Evolutionary conservation across 2,888 invertebrate genomes (phyloP).

Genomic region (Tachystola acroxantha): DNA sequence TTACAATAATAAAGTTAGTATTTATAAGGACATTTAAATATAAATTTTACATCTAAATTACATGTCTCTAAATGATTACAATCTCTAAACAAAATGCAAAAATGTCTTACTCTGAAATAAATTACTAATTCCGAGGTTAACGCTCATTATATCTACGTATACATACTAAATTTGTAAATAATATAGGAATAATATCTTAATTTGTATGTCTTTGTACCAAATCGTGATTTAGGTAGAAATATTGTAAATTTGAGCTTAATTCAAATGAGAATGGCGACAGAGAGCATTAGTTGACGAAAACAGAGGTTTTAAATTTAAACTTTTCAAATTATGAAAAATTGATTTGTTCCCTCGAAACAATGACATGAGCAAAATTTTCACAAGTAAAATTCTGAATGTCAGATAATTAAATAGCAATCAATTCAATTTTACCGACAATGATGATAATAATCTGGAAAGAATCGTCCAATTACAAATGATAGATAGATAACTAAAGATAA

Average conservation of each 20-base stretch:
- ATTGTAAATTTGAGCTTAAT: constrained; percentile 44
- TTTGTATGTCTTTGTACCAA: constrained; percentile 76
- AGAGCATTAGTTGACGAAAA: constrained; percentile 39
- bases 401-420: too few species aligned
- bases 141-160: constrained; percentile 30
- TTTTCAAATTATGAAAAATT: constrained; percentile 62
- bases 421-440: too few species aligned
- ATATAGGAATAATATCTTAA: constrained; percentile 67
- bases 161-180: constrained; percentile 58
- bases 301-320: constrained; percentile 43
- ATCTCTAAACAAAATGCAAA: constrained; percentile 65
- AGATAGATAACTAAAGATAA: too few species aligned
- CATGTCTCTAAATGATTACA: constrained; percentile 51
- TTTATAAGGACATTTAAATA: constrained; percentile 19
- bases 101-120: constrained; percentile 60
- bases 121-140: constrained; percentile 52
- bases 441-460: too few species aligned
- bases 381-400: constrained; percentile 63
- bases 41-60: constrained; percentile 51
- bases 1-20: constrained; percentile 26
- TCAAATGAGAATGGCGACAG: constrained; percentile 35
- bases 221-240: constrained; percentile 46
- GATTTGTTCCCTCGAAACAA: constrained; percentile 42
- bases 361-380: constrained; percentile 65
- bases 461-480: too few species aligned